Evolutionary conservation across 2,888 invertebrate genomes (phyloP).

Genomic region (Amphiduros pacificus): DNA sequence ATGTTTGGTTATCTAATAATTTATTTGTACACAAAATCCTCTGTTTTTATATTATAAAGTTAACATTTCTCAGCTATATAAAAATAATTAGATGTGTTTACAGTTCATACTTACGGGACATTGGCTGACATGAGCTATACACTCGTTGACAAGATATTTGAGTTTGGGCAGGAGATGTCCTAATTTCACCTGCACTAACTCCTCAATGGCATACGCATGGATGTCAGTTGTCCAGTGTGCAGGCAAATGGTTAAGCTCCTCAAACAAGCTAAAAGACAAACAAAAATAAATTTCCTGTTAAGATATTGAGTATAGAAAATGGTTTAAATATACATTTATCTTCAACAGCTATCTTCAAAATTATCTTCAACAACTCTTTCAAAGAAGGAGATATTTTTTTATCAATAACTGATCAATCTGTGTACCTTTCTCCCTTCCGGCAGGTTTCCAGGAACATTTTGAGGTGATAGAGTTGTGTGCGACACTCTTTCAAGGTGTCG

Average conservation of each 20-base stretch:
- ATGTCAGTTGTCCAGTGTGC: conserved; percentile 25
- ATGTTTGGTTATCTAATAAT: too few species aligned
- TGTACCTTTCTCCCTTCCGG: conserved; percentile 60
- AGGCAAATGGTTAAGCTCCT: conserved; percentile 18
- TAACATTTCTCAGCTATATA: not conserved
- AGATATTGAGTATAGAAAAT: not conserved
- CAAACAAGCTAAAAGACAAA: conserved; percentile 18
- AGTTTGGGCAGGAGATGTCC: conserved; percentile 29
- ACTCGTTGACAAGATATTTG: conserved; percentile 35
- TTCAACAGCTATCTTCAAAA: not conserved
- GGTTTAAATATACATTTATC: not conserved
- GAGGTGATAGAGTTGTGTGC: conserved; percentile 72
- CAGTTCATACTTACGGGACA: conserved; percentile 40
- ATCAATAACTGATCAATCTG: not conserved
- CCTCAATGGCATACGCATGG: conserved; percentile 28
- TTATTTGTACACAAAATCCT: not conserved
- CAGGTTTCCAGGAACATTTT: conserved; percentile 75
- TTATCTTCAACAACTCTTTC: not conserved
- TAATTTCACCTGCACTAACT: conserved; percentile 25
- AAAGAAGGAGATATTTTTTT: not conserved
- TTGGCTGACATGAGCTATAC: conserved; percentile 42
- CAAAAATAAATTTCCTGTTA: not conserved
- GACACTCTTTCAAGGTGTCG: conserved; percentile 66
- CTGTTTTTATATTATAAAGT: not conserved
- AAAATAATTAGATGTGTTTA: not conserved